phyloP scores from a whole-genome alignment of 2,888 invertebrate species.

The Macroteleia sp. region DNA sequence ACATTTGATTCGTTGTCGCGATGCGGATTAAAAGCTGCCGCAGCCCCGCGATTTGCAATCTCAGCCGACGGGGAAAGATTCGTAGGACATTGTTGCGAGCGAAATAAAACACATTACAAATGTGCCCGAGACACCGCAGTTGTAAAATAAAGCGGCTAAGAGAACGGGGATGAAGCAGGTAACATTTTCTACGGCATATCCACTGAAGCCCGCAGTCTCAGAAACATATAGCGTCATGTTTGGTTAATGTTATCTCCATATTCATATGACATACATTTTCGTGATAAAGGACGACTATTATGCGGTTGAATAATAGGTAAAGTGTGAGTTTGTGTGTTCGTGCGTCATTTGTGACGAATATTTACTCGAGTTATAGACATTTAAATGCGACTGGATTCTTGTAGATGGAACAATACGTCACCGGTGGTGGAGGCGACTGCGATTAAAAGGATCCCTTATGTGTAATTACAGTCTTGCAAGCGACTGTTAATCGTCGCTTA shows the following conservation, averaged over 20 bases:
- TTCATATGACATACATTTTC: constrained; percentile 62
- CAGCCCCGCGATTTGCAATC: constrained; percentile 17
- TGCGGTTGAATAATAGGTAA: constrained; percentile 46
- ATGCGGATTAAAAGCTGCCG: constrained; percentile 40
- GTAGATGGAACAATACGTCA: background rate
- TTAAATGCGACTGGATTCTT: constrained; percentile 19
- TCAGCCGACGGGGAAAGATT: constrained; percentile 15
- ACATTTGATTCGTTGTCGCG: constrained; percentile 14
- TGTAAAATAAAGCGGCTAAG: constrained; percentile 41
- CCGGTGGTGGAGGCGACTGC: background rate
- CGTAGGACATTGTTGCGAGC: constrained; percentile 16
- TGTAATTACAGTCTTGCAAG: constrained; percentile 5
- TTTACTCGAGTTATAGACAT: constrained; percentile 44
- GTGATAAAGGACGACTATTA: constrained; percentile 57
- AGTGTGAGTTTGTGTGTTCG: constrained; percentile 19
- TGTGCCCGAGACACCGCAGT: constrained; percentile 26
- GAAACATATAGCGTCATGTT: constrained; percentile 61
- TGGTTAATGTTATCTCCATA: constrained; percentile 66
- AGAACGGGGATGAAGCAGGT: constrained; percentile 17
- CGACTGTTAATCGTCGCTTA: constrained; percentile 20
- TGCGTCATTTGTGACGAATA: constrained; percentile 45
- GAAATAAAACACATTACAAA: constrained; percentile 42
- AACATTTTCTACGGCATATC: constrained; percentile 49
- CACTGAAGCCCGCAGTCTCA: constrained; percentile 39
- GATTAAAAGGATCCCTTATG: constrained; percentile 19